A percentile compares a stretch with the other conserved stretches of the same genome.
Evolutionary conservation across 2,797 vertebrate species (phyloP).

Genomic region (Melanogrammus aeglefinus): DNA sequence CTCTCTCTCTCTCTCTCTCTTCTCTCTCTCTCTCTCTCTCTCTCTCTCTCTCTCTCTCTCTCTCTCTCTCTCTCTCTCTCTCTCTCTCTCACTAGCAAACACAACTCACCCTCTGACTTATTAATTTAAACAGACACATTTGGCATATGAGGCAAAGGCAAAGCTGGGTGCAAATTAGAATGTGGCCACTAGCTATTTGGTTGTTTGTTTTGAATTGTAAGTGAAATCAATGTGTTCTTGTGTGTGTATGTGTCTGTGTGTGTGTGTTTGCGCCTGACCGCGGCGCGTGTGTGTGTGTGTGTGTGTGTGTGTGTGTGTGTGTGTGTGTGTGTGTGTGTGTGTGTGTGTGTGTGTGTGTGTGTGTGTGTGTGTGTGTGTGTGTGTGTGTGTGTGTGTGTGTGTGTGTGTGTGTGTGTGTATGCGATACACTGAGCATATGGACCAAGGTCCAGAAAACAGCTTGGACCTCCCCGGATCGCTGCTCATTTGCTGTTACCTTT

Average conservation of each 20-base stretch:
- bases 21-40: background rate
- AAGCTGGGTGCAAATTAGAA: background rate
- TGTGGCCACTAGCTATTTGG: background rate
- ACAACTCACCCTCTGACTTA: background rate
- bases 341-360: conserved; percentile 25
- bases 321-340: background rate
- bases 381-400: conserved; percentile 8
- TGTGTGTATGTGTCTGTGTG: no score
- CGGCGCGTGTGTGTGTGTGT: conserved; percentile 28
- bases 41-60: background rate
- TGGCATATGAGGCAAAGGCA: background rate
- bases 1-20: no score
- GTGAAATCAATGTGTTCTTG: background rate
- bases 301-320: conserved; percentile 5
- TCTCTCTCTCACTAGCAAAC: background rate
- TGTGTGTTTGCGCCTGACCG: no score
- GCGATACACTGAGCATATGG: conserved; percentile 60
- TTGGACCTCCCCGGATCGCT: conserved; percentile 76
- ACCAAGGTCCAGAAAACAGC: conserved; percentile 68
- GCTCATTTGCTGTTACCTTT: conserved; percentile 64
- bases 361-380: conserved; percentile 10
- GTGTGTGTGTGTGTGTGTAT: conserved; percentile 17
- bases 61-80: background rate
- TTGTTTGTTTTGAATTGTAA: background rate
- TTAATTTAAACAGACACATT: background rate